Percentiles rank a stretch among this genome's conserved stretches.
Conservation (phyloP, 2,888 invertebrate species). For the Pterobdella sp. region DNA sequence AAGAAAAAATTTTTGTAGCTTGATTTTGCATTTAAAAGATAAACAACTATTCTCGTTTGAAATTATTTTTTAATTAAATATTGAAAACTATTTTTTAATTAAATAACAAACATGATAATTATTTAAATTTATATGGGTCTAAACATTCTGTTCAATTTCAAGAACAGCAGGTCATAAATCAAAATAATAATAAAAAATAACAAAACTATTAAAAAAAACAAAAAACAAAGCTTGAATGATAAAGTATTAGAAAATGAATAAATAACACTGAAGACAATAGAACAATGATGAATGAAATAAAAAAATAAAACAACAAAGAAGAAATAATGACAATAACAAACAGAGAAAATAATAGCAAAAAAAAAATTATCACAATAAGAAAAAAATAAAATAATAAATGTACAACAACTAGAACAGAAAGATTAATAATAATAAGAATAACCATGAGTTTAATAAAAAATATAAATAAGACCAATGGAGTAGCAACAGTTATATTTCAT, state of each 20-base stretch:
- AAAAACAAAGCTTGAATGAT: not conserved
- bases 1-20: too few species aligned
- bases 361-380: slow-evolving; percentile 1
- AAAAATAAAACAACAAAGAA: too few species aligned
- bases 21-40: too few species aligned
- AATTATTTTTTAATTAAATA: too few species aligned
- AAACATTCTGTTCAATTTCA: too few species aligned
- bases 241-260: not conserved
- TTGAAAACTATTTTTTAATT: too few species aligned
- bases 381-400: not conserved
- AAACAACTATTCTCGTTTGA: too few species aligned
- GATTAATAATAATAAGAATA: slow-evolving; percentile 15
- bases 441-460: slow-evolving; percentile 7
- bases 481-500: too few species aligned
- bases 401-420: not conserved
- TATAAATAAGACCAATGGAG: slow-evolving; percentile 22
- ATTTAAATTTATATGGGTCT: too few species aligned
- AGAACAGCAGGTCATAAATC: not conserved
- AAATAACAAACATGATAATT: too few species aligned
- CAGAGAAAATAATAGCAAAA: not conserved
- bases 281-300: not conserved
- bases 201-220: not conserved
- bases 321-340: not conserved
- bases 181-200: not conserved
- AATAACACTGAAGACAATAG: not conserved